Evolutionary conservation across 2,888 invertebrate genomes (phyloP).

Genomic region (Polylopha cassiicola): DNA sequence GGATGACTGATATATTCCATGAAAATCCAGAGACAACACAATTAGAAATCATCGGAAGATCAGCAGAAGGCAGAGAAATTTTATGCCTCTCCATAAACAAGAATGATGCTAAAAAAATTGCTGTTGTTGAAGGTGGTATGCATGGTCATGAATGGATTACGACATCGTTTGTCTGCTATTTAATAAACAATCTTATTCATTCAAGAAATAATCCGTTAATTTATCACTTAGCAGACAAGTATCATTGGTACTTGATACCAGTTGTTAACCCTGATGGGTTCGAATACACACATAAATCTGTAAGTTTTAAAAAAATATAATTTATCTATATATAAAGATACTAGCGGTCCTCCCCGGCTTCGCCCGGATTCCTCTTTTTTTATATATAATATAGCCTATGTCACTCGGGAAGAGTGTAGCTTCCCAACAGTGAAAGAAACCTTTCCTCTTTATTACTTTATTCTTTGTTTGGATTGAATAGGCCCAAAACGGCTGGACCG

Average conservation of each 20-base stretch:
- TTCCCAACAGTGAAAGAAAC: too few relatives aligned
- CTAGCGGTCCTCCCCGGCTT: too few relatives aligned
- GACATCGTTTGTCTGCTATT: conserved; percentile 78
- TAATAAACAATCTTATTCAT: conserved; percentile 70
- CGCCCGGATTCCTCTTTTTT: too few relatives aligned
- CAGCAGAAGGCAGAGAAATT: conserved; percentile 63
- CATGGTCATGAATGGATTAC: conserved; percentile 87
- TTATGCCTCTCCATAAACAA: conserved; percentile 39
- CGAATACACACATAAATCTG: conserved; percentile 51
- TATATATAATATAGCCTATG: too few relatives aligned
- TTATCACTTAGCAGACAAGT: conserved; percentile 53
- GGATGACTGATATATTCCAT: conserved; percentile 68
- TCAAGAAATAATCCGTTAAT: conserved; percentile 40
- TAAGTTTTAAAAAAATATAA: conserved; percentile 55
- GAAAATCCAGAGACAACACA: conserved; percentile 57
- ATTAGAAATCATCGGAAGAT: conserved; percentile 51
- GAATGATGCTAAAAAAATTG: conserved; percentile 44
- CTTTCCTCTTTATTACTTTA: too few relatives aligned
- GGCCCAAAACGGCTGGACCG: too few relatives aligned
- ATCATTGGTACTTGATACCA: conserved; percentile 84
- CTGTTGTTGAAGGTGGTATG: conserved; percentile 79
- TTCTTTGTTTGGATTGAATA: too few relatives aligned
- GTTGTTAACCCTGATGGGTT: conserved; percentile 86
- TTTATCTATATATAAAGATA: too few relatives aligned
- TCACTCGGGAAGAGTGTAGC: too few relatives aligned